Evolutionary conservation across 2,797 vertebrate genomes (phyloP).

Genomic region (Acropternis orthonyx): DNA sequence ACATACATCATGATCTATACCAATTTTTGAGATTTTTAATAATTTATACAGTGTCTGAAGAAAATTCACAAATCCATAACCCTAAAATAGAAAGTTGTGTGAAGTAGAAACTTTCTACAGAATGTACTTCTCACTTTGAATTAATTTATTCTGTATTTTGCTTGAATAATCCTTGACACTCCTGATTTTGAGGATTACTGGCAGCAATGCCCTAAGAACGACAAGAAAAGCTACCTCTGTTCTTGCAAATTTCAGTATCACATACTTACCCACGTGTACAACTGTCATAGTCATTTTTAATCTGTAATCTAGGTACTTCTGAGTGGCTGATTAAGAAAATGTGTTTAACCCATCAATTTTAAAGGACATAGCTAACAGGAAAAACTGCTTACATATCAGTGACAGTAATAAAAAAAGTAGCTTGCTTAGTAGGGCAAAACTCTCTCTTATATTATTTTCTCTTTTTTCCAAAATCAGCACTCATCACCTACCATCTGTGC

Average conservation of each 20-base stretch:
- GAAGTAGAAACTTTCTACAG: not conserved
- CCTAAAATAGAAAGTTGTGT: not conserved
- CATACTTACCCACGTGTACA: not conserved
- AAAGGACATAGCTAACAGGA: not conserved
- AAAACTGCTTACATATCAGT: not conserved
- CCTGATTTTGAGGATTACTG: not conserved
- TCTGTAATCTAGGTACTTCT: not conserved
- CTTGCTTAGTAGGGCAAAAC: not conserved
- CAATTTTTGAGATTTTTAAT: not conserved
- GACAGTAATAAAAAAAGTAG: not conserved
- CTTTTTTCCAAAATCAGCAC: conserved; percentile 21
- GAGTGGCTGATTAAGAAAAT: not conserved
- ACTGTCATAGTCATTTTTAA: not conserved
- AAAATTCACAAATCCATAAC: not conserved
- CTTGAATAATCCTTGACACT: not conserved
- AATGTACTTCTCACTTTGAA: not conserved
- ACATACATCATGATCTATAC: not conserved
- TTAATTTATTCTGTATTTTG: not conserved
- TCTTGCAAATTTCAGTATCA: not conserved
- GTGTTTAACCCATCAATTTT: not conserved
- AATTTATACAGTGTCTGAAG: not conserved
- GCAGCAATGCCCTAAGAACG: not conserved
- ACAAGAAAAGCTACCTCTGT: not conserved
- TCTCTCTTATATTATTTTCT: not conserved
- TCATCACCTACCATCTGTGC: conserved; percentile 47